These are phyloP conservation scores for Nycteola revayana DNA, from an alignment of 2,888 invertebrate genomes.

Conservation along the genomic window DNA sequence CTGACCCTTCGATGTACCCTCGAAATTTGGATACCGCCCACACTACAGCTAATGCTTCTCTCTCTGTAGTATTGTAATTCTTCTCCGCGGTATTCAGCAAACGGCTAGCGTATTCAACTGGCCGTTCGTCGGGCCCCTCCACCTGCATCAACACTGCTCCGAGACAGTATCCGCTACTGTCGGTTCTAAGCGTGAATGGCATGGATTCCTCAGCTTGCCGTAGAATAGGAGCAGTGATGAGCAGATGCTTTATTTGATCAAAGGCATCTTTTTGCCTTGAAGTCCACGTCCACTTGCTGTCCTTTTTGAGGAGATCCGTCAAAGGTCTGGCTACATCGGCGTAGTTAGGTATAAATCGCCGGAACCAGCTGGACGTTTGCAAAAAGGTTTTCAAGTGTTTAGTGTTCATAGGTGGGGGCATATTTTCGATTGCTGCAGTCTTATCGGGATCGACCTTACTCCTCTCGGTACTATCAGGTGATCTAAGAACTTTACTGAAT, in stretches of 20 bases:
- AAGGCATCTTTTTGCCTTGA: slow-evolving; percentile 3
- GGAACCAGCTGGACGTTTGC: slow-evolving; percentile 16
- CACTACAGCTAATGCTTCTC: slow-evolving; percentile 5
- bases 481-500: too few relatives aligned
- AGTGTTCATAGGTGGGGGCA: too few relatives aligned
- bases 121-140: slow-evolving; percentile 2
- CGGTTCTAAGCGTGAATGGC: slow-evolving; percentile 7
- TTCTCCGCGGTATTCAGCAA: slow-evolving; percentile 2
- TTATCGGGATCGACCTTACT: too few relatives aligned
- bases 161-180: slow-evolving; percentile 12
- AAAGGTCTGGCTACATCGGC: slow-evolving; percentile 10
- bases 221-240: slow-evolving; percentile 2
- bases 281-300: slow-evolving; percentile 1
- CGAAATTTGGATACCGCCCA: slow-evolving; percentile 7
- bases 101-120: slow-evolving; percentile 10
- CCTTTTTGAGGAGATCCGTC: slow-evolving; percentile 10
- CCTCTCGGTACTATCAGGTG: too few relatives aligned
- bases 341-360: slow-evolving; percentile 18
- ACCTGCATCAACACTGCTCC: slow-evolving; percentile 18
- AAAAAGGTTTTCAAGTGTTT: too few relatives aligned
- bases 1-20: slow-evolving; percentile 3
- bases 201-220: slow-evolving; percentile 6
- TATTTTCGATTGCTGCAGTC: too few relatives aligned
- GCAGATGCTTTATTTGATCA: neutral
- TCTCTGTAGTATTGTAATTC: slow-evolving; percentile 5